Conservation (phyloP, 2,113 vertebrate genomes). For the Microtus richardsoni region DNA sequence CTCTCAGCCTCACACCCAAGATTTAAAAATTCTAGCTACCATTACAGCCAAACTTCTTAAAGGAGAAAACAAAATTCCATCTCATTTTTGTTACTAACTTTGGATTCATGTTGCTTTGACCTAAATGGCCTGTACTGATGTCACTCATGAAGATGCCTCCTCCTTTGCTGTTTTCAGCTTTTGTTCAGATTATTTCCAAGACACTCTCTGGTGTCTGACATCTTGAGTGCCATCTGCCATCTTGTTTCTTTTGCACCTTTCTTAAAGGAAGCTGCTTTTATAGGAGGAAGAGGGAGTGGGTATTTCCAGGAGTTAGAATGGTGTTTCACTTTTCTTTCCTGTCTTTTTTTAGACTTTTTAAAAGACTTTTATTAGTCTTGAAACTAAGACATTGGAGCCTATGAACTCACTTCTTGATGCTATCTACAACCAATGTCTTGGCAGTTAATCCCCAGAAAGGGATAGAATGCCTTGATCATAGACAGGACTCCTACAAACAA, state of each 20-base stretch:
- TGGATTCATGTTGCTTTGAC: background rate
- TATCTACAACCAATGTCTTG: background rate
- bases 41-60: background rate
- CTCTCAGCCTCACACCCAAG: too few species aligned
- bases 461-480: background rate
- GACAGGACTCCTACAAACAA: background rate
- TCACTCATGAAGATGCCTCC: background rate
- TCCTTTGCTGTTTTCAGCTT: background rate
- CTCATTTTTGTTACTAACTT: background rate
- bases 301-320: background rate
- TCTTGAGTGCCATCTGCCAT: accelerated
- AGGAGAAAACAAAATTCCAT: background rate
- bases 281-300: background rate
- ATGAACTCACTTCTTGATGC: background rate
- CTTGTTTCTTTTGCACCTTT: background rate
- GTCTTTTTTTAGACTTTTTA: background rate
- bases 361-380: background rate
- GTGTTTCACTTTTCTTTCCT: background rate
- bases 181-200: background rate
- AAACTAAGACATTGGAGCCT: background rate
- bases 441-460: background rate
- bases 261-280: background rate
- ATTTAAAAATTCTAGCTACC: background rate
- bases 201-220: background rate
- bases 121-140: background rate